phyloP scores from a whole-genome alignment of 2,797 vertebrate species.

The Rousettus madagascariensis region DNA sequence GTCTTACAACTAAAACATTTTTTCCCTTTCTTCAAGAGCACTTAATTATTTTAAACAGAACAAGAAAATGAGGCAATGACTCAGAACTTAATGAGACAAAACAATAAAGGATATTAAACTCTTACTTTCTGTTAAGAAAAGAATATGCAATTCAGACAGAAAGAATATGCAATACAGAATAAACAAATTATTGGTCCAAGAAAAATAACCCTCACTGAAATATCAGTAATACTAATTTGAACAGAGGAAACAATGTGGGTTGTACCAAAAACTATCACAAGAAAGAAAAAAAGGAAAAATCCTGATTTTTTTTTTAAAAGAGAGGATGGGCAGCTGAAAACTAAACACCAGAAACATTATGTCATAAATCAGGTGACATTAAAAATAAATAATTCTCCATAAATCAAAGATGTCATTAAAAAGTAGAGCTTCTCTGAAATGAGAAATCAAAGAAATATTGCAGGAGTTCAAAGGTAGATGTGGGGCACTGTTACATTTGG shows the following conservation, averaged over 20 bases:
- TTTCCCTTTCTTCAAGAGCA: not conserved
- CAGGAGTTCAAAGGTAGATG: not conserved
- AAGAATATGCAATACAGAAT: not conserved
- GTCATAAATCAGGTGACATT: not conserved
- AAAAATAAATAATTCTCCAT: not conserved
- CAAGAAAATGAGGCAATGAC: not conserved
- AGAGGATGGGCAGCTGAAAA: not conserved
- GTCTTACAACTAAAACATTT: not conserved
- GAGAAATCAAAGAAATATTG: not conserved
- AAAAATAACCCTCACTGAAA: not conserved
- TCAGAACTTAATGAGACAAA: not conserved
- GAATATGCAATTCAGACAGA: not conserved
- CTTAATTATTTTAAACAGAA: conserved; percentile 5
- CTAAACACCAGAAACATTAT: not conserved
- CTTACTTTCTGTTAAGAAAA: not conserved
- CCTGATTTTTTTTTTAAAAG: not conserved
- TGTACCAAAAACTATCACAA: not conserved
- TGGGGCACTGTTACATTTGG: not conserved
- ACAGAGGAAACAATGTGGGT: not conserved
- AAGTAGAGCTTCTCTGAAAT: not conserved
- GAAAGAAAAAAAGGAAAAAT: not conserved
- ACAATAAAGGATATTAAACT: not conserved
- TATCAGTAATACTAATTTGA: not conserved
- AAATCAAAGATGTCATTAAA: not conserved
- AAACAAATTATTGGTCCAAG: not conserved